Evolutionary conservation across 2,113 vertebrate genomes (phyloP).

Genomic region (Sardina pilchardus): DNA sequence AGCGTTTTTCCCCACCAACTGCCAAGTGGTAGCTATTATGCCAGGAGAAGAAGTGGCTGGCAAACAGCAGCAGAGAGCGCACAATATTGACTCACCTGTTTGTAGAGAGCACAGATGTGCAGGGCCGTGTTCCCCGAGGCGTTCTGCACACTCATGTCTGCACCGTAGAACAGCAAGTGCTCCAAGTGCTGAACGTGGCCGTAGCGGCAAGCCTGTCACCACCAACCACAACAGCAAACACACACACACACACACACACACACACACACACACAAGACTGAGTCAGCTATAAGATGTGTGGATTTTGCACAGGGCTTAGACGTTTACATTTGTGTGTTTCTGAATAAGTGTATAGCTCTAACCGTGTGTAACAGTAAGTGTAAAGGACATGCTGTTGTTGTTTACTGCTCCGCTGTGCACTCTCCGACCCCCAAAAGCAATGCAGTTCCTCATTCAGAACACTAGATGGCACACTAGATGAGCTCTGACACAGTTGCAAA

Average conservation of each 20-base stretch:
- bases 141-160: conserved; percentile 75
- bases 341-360: not conserved
- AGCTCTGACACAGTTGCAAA: not conserved
- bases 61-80: not conserved
- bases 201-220: conserved; percentile 71
- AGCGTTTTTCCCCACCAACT: not conserved
- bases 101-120: conserved; percentile 81
- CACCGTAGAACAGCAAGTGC: conserved; percentile 79
- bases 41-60: not conserved
- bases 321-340: no score
- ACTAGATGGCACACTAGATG: conserved; percentile 47
- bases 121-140: conserved; percentile 79
- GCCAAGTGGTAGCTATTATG: not conserved
- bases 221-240: not conserved
- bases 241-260: not conserved
- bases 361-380: not conserved
- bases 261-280: not conserved
- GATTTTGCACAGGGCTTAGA: not conserved
- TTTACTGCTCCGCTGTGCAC: not conserved
- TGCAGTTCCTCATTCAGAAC: conserved; percentile 36
- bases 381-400: not conserved
- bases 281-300: not conserved
- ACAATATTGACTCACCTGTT: conserved; percentile 69
- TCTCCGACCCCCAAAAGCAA: not conserved
- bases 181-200: conserved; percentile 76